Conservation (phyloP, 1,140 invertebrate species). For the Drosophila guanche region DNA sequence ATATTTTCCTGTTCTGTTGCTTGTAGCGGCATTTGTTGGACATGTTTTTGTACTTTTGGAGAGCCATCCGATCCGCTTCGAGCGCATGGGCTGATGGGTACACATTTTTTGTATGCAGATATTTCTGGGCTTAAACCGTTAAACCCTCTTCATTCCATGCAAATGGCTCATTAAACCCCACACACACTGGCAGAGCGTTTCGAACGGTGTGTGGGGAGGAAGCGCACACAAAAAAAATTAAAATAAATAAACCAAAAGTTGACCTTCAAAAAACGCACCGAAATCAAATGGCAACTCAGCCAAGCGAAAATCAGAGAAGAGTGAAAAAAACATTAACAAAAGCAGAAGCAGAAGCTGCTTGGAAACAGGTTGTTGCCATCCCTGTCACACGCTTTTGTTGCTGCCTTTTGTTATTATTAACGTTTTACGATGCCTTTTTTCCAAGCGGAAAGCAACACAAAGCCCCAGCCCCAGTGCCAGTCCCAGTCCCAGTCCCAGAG, state of each 20-base stretch:
- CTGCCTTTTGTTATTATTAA: slow-evolving; percentile 65
- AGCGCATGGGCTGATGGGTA: no score
- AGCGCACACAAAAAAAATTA: slow-evolving; percentile 18
- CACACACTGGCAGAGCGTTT: slow-evolving; percentile 13
- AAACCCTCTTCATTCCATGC: slow-evolving; percentile 60
- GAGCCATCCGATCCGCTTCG: no score
- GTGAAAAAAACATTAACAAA: slow-evolving; percentile 32
- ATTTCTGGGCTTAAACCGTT: slow-evolving; percentile 33
- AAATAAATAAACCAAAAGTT: slow-evolving; percentile 60
- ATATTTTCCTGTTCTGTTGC: slow-evolving; percentile 35
- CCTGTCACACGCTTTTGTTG: slow-evolving; percentile 34
- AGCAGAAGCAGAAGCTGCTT: slow-evolving; percentile 44
- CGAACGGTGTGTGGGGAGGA: background rate
- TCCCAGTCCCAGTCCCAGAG: background rate
- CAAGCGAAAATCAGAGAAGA: slow-evolving; percentile 64
- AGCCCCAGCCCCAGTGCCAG: background rate
- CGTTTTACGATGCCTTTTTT: slow-evolving; percentile 73
- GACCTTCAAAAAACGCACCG: slow-evolving; percentile 77
- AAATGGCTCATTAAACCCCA: slow-evolving; percentile 66
- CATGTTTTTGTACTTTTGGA: slow-evolving; percentile 48
- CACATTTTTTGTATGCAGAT: slow-evolving; percentile 18
- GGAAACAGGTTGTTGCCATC: slow-evolving; percentile 52
- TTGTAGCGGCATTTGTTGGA: slow-evolving; percentile 49
- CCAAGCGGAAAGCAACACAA: slow-evolving; percentile 61
- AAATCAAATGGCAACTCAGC: slow-evolving; percentile 70